phyloP scores from a whole-genome alignment of 2,888 invertebrate species.

The Pediacus dermestoides region DNA sequence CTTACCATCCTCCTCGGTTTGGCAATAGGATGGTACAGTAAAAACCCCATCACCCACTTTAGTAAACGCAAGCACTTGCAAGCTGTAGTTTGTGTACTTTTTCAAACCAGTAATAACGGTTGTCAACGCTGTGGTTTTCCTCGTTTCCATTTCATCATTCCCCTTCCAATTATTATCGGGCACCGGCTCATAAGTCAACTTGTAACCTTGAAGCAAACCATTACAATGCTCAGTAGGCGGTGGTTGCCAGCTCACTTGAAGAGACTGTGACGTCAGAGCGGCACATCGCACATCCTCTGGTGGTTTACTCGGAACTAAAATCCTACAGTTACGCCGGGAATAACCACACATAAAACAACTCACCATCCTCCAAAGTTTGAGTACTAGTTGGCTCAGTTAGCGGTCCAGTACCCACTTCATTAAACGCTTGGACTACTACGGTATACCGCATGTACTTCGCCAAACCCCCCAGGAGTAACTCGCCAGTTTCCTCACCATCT shows the following conservation, averaged over 20 bases:
- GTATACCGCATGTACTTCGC: conserved; percentile 66
- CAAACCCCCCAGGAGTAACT: conserved; percentile 60
- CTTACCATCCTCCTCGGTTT: conserved; percentile 74
- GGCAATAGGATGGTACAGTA: conserved; percentile 65
- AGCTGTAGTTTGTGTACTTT: conserved; percentile 77
- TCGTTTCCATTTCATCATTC: conserved; percentile 57
- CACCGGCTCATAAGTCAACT: conserved; percentile 65
- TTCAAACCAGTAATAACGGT: conserved; percentile 67
- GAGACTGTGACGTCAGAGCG: conserved; percentile 68
- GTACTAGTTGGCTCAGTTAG: conserved; percentile 64
- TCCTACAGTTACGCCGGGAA: conserved; percentile 3
- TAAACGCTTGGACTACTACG: conserved; percentile 69
- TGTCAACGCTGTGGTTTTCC: conserved; percentile 67
- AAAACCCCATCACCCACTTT: conserved; percentile 73
- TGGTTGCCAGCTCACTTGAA: conserved; percentile 78
- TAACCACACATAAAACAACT: conserved; percentile 32
- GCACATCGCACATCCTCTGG: conserved; percentile 75
- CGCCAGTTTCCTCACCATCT: conserved; percentile 67
- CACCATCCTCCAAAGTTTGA: conserved; percentile 75
- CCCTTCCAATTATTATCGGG: conserved; percentile 56
- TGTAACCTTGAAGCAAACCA: conserved; percentile 74
- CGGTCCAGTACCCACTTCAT: conserved; percentile 71
- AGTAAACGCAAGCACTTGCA: conserved; percentile 75
- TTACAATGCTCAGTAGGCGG: conserved; percentile 70
- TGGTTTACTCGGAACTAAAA: conserved; percentile 70